Evolutionary conservation across 2,113 vertebrate species (phyloP).

Genomic region (Macrotis lagotis): DNA sequence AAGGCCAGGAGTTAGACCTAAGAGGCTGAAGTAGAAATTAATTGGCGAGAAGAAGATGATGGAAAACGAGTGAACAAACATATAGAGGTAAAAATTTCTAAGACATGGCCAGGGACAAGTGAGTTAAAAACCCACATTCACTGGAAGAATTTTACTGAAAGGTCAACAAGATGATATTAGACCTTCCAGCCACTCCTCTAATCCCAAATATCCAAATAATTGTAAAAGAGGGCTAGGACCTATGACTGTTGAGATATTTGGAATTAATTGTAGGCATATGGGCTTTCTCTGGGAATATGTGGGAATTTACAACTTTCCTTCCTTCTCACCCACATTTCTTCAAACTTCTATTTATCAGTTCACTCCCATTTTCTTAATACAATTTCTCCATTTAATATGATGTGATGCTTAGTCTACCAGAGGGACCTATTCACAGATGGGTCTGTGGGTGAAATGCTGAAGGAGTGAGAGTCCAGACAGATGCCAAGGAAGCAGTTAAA

Average conservation of each 20-base stretch:
- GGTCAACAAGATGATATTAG: background rate
- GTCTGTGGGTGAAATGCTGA: background rate
- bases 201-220: background rate
- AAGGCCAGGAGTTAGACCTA: background rate
- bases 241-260: background rate
- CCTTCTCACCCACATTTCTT: background rate
- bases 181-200: background rate
- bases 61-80: background rate
- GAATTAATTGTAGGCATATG: background rate
- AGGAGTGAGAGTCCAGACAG: background rate
- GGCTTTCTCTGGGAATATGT: background rate
- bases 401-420: too few relatives aligned
- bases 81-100: background rate
- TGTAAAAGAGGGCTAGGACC: background rate
- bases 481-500: background rate
- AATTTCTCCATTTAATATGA: background rate
- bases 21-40: background rate
- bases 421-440: background rate
- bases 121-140: background rate
- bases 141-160: background rate
- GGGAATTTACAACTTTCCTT: background rate
- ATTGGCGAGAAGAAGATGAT: background rate
- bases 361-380: background rate
- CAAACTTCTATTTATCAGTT: background rate
- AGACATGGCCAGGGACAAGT: background rate